Percentiles rank a stretch among this genome's conserved stretches.
Evolutionary conservation across 2,797 vertebrate genomes (phyloP).

Genomic region (Esox masquinongy): DNA sequence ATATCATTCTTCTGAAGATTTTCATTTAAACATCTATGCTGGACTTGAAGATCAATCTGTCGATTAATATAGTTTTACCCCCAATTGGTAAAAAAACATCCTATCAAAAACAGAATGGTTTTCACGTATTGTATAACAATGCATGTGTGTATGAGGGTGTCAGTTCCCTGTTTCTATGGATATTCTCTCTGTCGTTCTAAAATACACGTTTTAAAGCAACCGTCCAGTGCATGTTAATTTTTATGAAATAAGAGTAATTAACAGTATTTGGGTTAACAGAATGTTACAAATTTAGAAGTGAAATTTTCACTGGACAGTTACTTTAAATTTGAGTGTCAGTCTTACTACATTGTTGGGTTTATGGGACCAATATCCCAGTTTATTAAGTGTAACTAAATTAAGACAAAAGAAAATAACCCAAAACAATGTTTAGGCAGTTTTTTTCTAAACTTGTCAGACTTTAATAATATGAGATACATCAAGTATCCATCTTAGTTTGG

Average conservation of each 20-base stretch:
- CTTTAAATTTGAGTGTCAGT: not conserved
- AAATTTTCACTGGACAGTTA: no score
- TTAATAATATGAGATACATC: not conserved
- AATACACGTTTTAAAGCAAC: not conserved
- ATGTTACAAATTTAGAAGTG: no score
- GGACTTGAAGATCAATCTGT: conserved; percentile 16
- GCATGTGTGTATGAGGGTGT: conserved; percentile 31
- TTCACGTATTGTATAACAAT: conserved; percentile 20
- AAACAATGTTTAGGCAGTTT: not conserved
- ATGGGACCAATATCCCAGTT: not conserved
- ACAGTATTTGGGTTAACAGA: no score
- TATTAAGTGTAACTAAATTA: not conserved
- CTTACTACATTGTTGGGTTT: not conserved
- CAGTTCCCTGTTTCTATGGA: not conserved
- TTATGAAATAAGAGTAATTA: no score
- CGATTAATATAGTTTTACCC: not conserved
- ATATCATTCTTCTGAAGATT: conserved; percentile 3
- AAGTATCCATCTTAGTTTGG: not conserved
- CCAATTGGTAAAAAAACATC: not conserved
- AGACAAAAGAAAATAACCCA: not conserved
- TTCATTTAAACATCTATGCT: conserved; percentile 5
- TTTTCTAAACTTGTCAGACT: not conserved
- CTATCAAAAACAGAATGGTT: conserved; percentile 14
- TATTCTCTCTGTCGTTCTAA: not conserved
- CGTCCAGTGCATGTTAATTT: not conserved